Evolutionary conservation across 2,888 invertebrate species (phyloP).

Genomic region (Philereme transversata): DNA sequence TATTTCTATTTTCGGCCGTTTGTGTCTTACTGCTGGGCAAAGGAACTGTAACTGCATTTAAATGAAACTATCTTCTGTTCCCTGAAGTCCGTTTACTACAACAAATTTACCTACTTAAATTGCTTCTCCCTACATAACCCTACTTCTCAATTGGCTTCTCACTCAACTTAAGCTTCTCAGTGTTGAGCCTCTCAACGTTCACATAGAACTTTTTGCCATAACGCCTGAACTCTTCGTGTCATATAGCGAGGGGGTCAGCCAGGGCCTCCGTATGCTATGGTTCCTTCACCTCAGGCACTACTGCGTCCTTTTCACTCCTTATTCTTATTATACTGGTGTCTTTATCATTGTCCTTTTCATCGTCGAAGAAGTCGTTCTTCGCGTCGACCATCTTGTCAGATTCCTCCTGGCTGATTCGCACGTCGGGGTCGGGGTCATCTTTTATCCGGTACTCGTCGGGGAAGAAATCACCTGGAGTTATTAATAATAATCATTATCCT

Average conservation of each 20-base stretch:
- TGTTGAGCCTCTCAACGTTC: conserved; percentile 26
- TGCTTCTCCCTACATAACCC: background rate
- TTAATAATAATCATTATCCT: background rate
- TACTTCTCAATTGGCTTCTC: background rate
- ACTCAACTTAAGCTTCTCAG: conserved; percentile 10
- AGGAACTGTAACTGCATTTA: too few relatives aligned
- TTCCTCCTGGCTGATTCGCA: conserved; percentile 89
- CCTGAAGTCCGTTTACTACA: too few relatives aligned
- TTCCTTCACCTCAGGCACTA: conserved; percentile 65
- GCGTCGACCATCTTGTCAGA: conserved; percentile 93
- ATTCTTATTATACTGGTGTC: conserved; percentile 13
- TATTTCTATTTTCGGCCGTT: too few relatives aligned
- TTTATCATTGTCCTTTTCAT: conserved; percentile 94
- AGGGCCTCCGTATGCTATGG: conserved; percentile 68
- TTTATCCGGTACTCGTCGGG: conserved; percentile 88
- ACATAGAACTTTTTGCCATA: conserved; percentile 49
- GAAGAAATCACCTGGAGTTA: conserved; percentile 86
- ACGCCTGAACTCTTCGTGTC: conserved; percentile 53
- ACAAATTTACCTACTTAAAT: background rate
- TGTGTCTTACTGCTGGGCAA: too few relatives aligned
- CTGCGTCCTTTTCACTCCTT: conserved; percentile 68
- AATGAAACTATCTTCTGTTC: too few relatives aligned
- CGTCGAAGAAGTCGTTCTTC: conserved; percentile 95
- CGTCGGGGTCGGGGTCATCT: conserved; percentile 93
- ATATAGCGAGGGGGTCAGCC: conserved; percentile 63